phyloP scores from a whole-genome alignment of 2,113 vertebrate genomes.

The Channa argus region DNA sequence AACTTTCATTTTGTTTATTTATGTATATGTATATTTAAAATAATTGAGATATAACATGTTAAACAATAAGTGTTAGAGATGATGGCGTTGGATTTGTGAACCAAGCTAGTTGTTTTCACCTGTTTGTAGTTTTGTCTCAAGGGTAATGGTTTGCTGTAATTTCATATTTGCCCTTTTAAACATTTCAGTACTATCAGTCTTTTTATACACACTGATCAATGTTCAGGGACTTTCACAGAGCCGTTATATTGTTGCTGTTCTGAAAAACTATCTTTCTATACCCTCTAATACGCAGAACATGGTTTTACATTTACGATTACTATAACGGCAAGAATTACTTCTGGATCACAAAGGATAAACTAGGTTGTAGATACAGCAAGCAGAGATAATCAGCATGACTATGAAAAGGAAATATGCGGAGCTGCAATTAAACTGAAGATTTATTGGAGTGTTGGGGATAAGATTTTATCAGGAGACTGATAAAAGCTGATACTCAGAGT shows the following conservation, averaged over 20 bases:
- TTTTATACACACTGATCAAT: too few species aligned
- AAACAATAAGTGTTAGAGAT: too few species aligned
- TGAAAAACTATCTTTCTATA: not conserved
- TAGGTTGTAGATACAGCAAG: not conserved
- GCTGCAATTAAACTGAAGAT: not conserved
- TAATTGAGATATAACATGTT: too few species aligned
- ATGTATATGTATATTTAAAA: too few species aligned
- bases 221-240: too few species aligned
- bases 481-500: constrained; percentile 22
- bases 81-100: too few species aligned
- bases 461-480: constrained; percentile 3
- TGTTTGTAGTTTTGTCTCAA: not conserved
- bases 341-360: not conserved
- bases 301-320: too few species aligned
- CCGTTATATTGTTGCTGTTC: not conserved
- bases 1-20: too few species aligned
- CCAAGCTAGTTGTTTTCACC: not conserved
- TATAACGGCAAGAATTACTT: not conserved
- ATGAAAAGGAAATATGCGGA: not conserved
- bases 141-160: not conserved
- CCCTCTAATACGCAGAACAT: not conserved
- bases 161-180: not conserved
- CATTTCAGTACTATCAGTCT: too few species aligned
- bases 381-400: not conserved
- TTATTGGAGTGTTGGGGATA: not conserved